Evolutionary conservation across 2,113 vertebrate species (phyloP).

Genomic region (Diadophis punctatus): DNA sequence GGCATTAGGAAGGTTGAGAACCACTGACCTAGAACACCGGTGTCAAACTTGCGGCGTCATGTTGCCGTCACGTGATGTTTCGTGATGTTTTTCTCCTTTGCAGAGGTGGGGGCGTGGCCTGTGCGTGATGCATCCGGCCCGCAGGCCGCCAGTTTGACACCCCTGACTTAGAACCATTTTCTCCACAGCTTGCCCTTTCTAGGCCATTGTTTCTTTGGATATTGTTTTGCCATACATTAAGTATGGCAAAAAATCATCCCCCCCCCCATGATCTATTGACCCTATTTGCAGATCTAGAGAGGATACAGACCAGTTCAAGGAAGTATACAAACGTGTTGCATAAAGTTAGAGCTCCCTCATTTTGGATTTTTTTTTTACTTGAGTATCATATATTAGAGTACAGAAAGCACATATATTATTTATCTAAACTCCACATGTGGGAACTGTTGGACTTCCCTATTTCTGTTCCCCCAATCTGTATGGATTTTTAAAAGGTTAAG

Average conservation of each 20-base stretch:
- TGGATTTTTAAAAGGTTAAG: background rate
- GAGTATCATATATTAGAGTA: background rate
- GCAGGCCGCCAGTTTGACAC: too few relatives aligned
- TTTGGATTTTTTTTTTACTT: background rate
- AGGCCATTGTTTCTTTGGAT: background rate
- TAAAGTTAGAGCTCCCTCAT: background rate
- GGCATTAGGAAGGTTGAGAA: too few relatives aligned
- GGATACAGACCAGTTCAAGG: background rate
- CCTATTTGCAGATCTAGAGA: background rate
- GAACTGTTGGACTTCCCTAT: background rate
- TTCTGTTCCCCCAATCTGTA: background rate
- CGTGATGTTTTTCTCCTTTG: too few relatives aligned
- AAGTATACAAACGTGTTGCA: background rate
- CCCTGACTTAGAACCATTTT: background rate
- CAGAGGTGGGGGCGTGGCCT: too few relatives aligned
- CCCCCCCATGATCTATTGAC: background rate
- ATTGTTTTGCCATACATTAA: background rate
- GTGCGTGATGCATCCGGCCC: too few relatives aligned
- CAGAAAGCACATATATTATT: background rate
- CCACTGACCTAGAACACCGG: too few relatives aligned
- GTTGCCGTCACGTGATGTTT: too few relatives aligned
- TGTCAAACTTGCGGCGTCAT: too few relatives aligned
- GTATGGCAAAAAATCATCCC: background rate
- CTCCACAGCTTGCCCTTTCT: background rate
- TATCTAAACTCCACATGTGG: background rate